Evolutionary conservation across 2,113 vertebrate species (phyloP).

Genomic region (Himantopus leucocephalus): DNA sequence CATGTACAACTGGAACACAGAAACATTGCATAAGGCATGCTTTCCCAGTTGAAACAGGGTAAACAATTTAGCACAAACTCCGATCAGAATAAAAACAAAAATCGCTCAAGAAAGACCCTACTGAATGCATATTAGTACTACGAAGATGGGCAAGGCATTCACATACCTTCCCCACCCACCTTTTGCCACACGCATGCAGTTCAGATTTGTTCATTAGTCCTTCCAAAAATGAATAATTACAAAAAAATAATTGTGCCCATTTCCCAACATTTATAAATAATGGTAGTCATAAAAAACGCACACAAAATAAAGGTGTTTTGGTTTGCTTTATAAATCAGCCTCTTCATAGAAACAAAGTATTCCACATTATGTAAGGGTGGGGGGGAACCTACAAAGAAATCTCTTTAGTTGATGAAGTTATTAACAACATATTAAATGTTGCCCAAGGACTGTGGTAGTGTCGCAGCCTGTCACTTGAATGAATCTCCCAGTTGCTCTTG

Average conservation of each 20-base stretch:
- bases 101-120: not conserved
- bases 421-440: not conserved
- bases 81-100: not conserved
- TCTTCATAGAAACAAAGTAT: not conserved
- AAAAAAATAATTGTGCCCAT: not conserved
- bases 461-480: not conserved
- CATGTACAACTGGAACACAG: slow-evolving; percentile 92
- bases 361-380: not conserved
- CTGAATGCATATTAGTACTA: not conserved
- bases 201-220: not conserved
- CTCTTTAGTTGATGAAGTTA: not conserved
- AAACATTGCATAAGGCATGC: not conserved
- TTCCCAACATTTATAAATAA: not conserved
- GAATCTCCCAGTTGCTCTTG: not conserved
- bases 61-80: not conserved
- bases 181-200: not conserved
- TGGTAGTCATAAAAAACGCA: not conserved
- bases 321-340: not conserved
- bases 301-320: not conserved
- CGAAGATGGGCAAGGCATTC: not conserved
- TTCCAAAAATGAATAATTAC: not conserved
- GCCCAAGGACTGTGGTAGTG: not conserved
- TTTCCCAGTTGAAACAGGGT: not conserved
- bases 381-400: not conserved
- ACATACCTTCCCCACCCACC: rapidly evolving